Base-by-base conservation (phyloP, 30 jellyfish, hydroid and myxozoan genomes). In the Aurelia sp. region DNA sequence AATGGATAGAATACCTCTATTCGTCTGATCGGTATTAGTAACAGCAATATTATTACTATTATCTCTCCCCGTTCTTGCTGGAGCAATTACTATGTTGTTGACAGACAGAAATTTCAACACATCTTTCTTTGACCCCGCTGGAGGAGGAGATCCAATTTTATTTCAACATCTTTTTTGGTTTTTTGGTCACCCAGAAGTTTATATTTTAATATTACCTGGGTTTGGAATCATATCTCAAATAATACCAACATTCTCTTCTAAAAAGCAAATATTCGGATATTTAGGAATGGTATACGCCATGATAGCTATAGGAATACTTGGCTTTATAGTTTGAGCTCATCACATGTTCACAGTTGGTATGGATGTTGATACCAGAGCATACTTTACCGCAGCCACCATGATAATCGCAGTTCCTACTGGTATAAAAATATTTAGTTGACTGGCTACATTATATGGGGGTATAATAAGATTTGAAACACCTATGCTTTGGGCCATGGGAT, bases 391-490 rank as follows among this genome's bases (percentile, higher is more conserved):
- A 1, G 31, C 57, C 15, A 76, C 87, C 0, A 18, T 57, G 51
- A 27, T 51, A 18, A 76, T 76, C 1, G 50, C 85, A 51, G 55
- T 76, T 21, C 87, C 87, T 11, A 53, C 84, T 1, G 98, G 98
- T 4, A 91, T 91, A 3, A 91, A 91, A 73, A 91, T 91, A 59
- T 91, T 91, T 79, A 91, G 98, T 63, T 91, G 98, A 60, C 38
- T 91, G 66, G 98, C 97, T 0, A 91, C 98, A 0, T 21, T 91
- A 47, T 86, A 91, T 86, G 98, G 98, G 31, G 97, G 94, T 13
- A 68, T 52, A 78, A 52, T 91, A 5, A 86, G 87, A 57, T 67
- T 85, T 44, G 85, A 95, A 40, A 71, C 97, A 0, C 96, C 97
- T 11, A 90, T 90, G 97, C 38, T 90, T 17, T 90, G 97, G 61